Conservation (phyloP, 2,888 invertebrate species). For the Nomada flava region DNA sequence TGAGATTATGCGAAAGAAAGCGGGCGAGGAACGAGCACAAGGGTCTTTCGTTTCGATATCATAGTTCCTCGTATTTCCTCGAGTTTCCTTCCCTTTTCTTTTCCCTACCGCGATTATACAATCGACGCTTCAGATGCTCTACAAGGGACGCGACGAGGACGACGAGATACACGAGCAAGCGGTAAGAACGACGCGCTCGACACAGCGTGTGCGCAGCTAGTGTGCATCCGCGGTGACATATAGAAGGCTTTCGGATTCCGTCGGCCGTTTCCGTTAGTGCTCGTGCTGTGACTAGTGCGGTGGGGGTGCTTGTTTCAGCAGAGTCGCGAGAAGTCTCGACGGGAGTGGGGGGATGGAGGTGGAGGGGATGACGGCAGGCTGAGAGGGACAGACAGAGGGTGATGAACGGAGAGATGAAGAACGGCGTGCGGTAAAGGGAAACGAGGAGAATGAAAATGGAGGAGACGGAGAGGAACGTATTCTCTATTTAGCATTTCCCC, state of each 20-base stretch:
- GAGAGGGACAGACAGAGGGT: conserved; percentile 37
- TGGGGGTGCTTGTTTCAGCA: conserved; percentile 53
- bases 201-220: conserved; percentile 62
- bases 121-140: conserved; percentile 66
- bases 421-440: conserved; percentile 28
- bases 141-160: conserved; percentile 21
- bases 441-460: conserved; percentile 50
- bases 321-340: conserved; percentile 31
- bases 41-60: conserved; percentile 72
- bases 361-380: conserved; percentile 29
- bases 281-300: conserved; percentile 14
- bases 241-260: conserved; percentile 65
- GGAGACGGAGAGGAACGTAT: conserved; percentile 58
- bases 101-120: conserved; percentile 72
- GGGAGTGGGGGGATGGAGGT: conserved; percentile 46
- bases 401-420: conserved; percentile 7
- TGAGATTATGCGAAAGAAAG: conserved; percentile 50
- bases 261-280: conserved; percentile 63
- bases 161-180: background rate
- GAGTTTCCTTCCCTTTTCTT: conserved; percentile 54
- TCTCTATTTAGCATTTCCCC: conserved; percentile 80
- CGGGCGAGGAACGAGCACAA: conserved; percentile 43
- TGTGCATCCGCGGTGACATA: conserved; percentile 72
- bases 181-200: conserved; percentile 50
- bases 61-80: conserved; percentile 62